These are phyloP conservation scores for Ernsta delagoae DNA, from an alignment of 2,888 invertebrate genomes.

Conservation along the genomic window DNA sequence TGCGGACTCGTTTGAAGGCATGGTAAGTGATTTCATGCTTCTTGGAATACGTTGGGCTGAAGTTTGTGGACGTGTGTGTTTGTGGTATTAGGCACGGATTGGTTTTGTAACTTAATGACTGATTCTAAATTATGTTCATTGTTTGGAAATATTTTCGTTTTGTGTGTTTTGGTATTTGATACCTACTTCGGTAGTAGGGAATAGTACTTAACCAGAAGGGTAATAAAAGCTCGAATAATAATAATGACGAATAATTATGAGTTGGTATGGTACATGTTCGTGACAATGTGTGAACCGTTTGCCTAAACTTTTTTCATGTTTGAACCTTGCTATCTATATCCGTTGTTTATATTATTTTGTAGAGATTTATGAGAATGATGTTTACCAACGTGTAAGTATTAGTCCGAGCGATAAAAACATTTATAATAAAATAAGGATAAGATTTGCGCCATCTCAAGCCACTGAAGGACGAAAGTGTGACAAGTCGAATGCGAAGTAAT, in stretches of 20 bases:
- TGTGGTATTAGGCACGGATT: constrained; percentile 29
- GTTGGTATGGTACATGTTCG: too few relatives aligned
- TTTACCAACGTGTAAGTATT: too few relatives aligned
- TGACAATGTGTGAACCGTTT: too few relatives aligned
- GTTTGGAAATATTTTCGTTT: constrained; percentile 3
- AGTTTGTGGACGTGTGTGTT: constrained; percentile 43
- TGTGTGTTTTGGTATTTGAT: constrained; percentile 1
- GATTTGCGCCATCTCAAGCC: not conserved
- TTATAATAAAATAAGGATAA: not conserved
- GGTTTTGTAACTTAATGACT: constrained; percentile 23
- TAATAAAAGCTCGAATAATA: too few relatives aligned
- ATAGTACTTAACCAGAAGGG: too few relatives aligned
- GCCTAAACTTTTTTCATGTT: too few relatives aligned
- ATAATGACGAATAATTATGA: too few relatives aligned
- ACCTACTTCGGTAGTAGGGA: not conserved
- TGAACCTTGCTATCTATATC: too few relatives aligned
- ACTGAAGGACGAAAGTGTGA: not conserved
- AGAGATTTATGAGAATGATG: too few relatives aligned
- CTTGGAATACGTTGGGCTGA: constrained; percentile 46
- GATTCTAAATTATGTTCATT: constrained; percentile 14
- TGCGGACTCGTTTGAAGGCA: constrained; percentile 52
- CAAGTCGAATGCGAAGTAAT: constrained; percentile 34
- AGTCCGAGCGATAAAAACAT: too few relatives aligned
- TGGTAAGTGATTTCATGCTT: constrained; percentile 62
- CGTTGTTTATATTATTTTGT: too few relatives aligned